Conservation (phyloP, 2,797 vertebrate species). For the Microcaecilia unicolor region DNA sequence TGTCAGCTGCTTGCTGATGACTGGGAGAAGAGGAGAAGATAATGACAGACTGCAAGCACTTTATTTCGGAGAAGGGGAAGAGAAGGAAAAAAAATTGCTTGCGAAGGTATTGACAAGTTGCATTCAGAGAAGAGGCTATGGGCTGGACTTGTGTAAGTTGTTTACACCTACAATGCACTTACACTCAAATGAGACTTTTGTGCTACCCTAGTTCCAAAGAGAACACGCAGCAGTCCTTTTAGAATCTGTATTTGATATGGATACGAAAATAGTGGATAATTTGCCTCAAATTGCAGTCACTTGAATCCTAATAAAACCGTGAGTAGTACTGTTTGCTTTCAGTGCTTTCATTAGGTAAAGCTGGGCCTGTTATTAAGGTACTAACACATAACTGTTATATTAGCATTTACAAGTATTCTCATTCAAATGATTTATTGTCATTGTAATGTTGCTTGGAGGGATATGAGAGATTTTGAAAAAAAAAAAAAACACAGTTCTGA, state of each 20-base stretch:
- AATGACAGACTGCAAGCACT: slow-evolving; percentile 88
- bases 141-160: slow-evolving; percentile 65
- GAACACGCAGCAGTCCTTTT: slow-evolving; percentile 59
- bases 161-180: slow-evolving; percentile 76
- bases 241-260: slow-evolving; percentile 58
- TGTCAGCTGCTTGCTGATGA: slow-evolving; percentile 83
- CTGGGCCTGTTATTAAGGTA: slow-evolving; percentile 56
- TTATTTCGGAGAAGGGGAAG: no score
- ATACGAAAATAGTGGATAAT: slow-evolving; percentile 59
- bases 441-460: slow-evolving; percentile 73
- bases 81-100: slow-evolving; percentile 82
- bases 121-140: slow-evolving; percentile 57
- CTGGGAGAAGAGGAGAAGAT: slow-evolving; percentile 83
- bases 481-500: slow-evolving; percentile 60
- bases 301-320: slow-evolving; percentile 68
- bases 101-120: slow-evolving; percentile 75
- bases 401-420: slow-evolving; percentile 81
- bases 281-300: slow-evolving; percentile 62
- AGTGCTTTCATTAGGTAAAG: slow-evolving; percentile 65
- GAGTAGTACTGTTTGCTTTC: slow-evolving; percentile 60
- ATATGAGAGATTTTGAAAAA: slow-evolving; percentile 64
- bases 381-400: slow-evolving; percentile 83
- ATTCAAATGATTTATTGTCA: slow-evolving; percentile 80
- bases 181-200: slow-evolving; percentile 76
- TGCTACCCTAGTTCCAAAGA: slow-evolving; percentile 72